phyloP scores from a whole-genome alignment of 2,888 invertebrate genomes.

The Xanthia icteritia region DNA sequence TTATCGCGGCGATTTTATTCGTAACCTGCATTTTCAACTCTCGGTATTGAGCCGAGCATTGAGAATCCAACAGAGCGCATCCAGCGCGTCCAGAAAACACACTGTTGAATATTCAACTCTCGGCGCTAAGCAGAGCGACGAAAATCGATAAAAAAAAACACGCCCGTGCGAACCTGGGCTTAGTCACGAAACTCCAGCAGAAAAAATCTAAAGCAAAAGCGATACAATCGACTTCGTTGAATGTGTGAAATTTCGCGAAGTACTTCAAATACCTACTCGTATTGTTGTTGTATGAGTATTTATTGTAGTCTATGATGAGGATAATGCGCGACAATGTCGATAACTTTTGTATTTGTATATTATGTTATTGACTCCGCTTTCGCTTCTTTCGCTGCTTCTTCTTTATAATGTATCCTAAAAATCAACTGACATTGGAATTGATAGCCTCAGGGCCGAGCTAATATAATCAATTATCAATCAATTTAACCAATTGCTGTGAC shows the following conservation, averaged over 20 bases:
- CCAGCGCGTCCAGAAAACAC: no score
- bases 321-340: neutral
- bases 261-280: neutral
- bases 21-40: no score
- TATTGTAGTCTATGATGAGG: no score
- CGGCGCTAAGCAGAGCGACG: no score
- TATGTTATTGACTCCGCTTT: neutral
- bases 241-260: conserved; percentile 8
- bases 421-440: neutral
- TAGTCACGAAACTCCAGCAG: conserved; percentile 4
- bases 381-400: no score
- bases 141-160: no score
- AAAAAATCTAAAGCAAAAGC: neutral
- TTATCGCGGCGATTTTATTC: no score
- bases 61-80: no score
- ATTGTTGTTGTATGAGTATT: no score
- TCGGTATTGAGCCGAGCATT: no score
- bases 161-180: no score
- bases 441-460: neutral
- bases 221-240: conserved; percentile 1
- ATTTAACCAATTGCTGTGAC: conserved; percentile 20
- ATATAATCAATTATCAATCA: conserved; percentile 6
- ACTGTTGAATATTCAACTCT: no score
- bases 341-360: neutral
- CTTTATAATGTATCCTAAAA: neutral